Evolutionary conservation across 2,113 vertebrate genomes (phyloP).

Genomic region (Oncorhynchus keta): DNA sequence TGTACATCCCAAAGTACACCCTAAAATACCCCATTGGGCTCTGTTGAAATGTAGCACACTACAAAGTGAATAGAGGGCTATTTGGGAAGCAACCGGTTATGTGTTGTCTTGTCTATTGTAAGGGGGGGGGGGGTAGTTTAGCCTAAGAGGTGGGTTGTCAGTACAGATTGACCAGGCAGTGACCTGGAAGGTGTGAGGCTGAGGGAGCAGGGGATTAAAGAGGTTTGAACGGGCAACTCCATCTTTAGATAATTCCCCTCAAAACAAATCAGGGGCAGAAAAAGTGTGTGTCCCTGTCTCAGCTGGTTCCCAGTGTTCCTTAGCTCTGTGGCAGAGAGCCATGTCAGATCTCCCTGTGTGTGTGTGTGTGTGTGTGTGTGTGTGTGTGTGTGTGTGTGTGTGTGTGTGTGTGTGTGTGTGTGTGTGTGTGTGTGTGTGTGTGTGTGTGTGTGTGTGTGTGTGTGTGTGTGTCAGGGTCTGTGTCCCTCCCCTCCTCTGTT

Average conservation of each 20-base stretch:
- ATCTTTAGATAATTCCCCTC: conserved; percentile 1
- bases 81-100: too few relatives aligned
- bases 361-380: too few relatives aligned
- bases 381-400: too few relatives aligned
- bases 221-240: conserved; percentile 2
- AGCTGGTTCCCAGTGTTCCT: not conserved
- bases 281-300: not conserved
- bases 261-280: not conserved
- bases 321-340: not conserved
- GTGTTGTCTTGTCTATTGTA: too few relatives aligned
- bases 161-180: conserved; percentile 14
- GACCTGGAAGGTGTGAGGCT: conserved; percentile 23
- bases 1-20: too few relatives aligned
- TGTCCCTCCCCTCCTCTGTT: not conserved
- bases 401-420: too few relatives aligned
- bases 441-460: too few relatives aligned
- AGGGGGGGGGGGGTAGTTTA: too few relatives aligned
- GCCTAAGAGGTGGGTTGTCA: not conserved
- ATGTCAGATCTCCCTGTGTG: not conserved
- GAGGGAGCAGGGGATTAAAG: not conserved
- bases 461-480: not conserved
- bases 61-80: too few relatives aligned
- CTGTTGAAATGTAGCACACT: too few relatives aligned
- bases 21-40: too few relatives aligned
- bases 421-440: too few relatives aligned